phyloP scores from a whole-genome alignment of 2,113 vertebrate species.

The Pluvianellus socialis region DNA sequence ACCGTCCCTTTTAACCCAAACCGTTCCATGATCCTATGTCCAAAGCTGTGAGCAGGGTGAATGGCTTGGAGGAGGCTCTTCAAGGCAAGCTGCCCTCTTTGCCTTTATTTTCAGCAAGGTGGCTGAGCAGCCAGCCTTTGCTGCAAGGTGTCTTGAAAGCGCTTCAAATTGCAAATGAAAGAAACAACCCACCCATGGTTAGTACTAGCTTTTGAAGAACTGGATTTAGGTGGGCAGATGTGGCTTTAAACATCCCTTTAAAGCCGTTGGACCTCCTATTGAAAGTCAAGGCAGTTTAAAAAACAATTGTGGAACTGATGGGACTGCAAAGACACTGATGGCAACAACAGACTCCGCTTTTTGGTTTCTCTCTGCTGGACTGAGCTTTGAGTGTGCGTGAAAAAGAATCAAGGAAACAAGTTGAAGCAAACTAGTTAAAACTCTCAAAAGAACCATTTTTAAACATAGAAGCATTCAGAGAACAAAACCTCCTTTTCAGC shows the following conservation, averaged over 20 bases:
- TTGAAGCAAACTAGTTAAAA: neutral
- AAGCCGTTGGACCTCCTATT: neutral
- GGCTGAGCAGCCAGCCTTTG: neutral
- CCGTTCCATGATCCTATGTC: neutral
- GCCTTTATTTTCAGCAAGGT: neutral
- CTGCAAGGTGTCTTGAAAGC: neutral
- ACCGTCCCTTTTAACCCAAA: neutral
- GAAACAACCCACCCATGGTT: neutral
- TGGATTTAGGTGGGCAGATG: neutral
- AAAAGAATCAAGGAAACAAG: neutral
- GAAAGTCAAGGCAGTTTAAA: neutral
- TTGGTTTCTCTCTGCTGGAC: neutral
- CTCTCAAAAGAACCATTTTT: neutral
- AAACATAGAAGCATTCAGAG: neutral
- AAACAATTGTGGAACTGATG: neutral
- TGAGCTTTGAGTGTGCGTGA: neutral
- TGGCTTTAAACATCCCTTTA: neutral
- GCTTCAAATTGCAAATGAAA: neutral
- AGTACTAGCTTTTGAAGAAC: neutral
- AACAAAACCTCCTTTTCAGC: constrained; percentile 32
- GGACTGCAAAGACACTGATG: neutral
- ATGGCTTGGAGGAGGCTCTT: neutral
- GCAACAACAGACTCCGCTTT: neutral
- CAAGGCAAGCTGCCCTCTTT: neutral
- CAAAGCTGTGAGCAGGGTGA: neutral